These are phyloP conservation scores for Allygus modestus DNA, from an alignment of 2,888 invertebrate genomes.

Conservation along the genomic window DNA sequence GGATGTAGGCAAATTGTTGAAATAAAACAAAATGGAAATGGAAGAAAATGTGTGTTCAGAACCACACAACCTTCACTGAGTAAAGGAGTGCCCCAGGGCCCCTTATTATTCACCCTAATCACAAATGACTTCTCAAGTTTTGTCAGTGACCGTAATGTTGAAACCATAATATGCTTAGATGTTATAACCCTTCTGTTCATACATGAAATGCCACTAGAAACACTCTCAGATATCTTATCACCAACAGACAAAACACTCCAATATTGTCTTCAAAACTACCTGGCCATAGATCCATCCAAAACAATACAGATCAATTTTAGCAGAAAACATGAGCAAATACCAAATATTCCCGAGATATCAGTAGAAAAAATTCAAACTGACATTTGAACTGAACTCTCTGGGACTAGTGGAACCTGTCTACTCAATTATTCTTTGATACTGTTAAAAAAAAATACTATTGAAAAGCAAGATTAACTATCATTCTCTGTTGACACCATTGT, in stretches of 20 bases:
- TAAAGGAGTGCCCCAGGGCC: constrained; percentile 1
- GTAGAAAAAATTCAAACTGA: constrained; percentile 33
- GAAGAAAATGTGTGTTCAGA: constrained; percentile 4
- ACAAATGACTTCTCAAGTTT: constrained; percentile 1
- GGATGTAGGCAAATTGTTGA: constrained; percentile 4
- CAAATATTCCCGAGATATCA: not conserved
- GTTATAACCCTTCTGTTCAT: constrained; percentile 9
- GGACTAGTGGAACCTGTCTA: too few species aligned
- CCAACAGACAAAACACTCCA: constrained; percentile 10
- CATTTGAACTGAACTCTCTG: too few species aligned
- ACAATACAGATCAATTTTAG: constrained; percentile 23
- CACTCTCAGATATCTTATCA: not conserved
- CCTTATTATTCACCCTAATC: not conserved
- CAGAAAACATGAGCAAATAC: constrained; percentile 2
- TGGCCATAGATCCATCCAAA: constrained; percentile 14
- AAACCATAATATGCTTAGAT: not conserved
- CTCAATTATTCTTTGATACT: too few species aligned
- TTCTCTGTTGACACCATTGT: too few species aligned
- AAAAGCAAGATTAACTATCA: too few species aligned
- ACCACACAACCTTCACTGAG: not conserved
- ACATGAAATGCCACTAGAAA: not conserved
- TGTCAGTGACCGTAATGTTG: not conserved
- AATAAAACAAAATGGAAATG: not conserved
- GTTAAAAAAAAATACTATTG: too few species aligned
- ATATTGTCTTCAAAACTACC: constrained; percentile 28